Base-by-base conservation (phyloP, 2,888 invertebrate genomes). In the Saturnia japonica region DNA sequence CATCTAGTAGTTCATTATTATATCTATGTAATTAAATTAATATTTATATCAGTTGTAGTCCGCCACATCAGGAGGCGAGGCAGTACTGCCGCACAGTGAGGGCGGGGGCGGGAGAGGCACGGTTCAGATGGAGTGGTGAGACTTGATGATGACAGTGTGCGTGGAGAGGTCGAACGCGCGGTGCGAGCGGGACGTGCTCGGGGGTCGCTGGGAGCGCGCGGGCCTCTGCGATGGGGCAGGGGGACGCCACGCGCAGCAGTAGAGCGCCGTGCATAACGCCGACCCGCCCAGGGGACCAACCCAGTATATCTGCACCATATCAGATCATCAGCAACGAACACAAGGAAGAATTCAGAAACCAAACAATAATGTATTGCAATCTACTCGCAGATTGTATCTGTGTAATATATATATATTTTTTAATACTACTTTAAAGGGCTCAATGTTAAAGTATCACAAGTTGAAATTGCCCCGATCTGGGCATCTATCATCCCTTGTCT, bases 301-400 rank as follows among this genome's bases (percentile, higher is more conserved):
- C 96, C 96, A 96, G 86, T 95, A 96, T 72, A 96, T 88, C 95
- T 90, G 87, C 77, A 60, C 57, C 25, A 57, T 68, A 57, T 67
- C 34, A 71, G 25, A 43, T 57, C n/a, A 54, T 54, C 22, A 22
- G 9, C 22, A 22, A n/a, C 11, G n/a, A 54, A 67, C 43, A 40
- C 25, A 40, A 19, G n/a, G 22, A 60, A 16, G 19, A 22, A 40
- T 12, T 28, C 11, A 60, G 14, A 60, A 60, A 25, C 28, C 11
- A 25, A 28, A 16, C 14, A 14, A 11, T 57, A 25, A 25, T 4
- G 4, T 25, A 4, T 11, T 11, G 12, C 22, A 57, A 16, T 47
- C 45, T 47, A 16, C 45, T 47, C 16, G 16, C 16, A 47, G 45
- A 47, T 47, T 14, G 45, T 47, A 14, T 47, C 34, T 34, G 3